Percentiles rank a stretch among this genome's conserved stretches.
These are phyloP conservation scores for Dermolepida albohirtum DNA, from an alignment of 2,888 invertebrate species.

Conservation along the genomic window DNA sequence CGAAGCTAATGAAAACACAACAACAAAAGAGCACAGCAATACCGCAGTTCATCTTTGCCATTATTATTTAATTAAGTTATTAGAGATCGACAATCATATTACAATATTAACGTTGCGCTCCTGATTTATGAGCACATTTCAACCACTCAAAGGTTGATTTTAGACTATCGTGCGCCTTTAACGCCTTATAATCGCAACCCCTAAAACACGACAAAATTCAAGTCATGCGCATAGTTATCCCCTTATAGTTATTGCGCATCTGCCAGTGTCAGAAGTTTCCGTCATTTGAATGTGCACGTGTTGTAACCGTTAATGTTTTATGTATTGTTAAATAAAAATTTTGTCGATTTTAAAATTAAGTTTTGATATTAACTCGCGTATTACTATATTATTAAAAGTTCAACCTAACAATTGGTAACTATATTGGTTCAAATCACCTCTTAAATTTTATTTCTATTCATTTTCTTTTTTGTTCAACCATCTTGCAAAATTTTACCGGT, in stretches of 20 bases:
- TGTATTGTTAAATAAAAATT: not conserved
- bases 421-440: conserved; percentile 10
- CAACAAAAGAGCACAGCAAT: conserved; percentile 49
- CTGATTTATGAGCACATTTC: conserved; percentile 18
- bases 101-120: conserved; percentile 21
- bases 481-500: conserved; percentile 22
- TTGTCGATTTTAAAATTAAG: conserved; percentile 2
- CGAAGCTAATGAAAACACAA: conserved; percentile 49
- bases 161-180: conserved; percentile 39
- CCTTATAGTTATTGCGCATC: conserved; percentile 26
- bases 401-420: conserved; percentile 13
- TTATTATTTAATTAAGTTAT: conserved; percentile 35
- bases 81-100: conserved; percentile 38
- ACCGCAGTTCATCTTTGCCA: conserved; percentile 47
- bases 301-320: conserved; percentile 39
- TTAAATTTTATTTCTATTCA: not conserved
- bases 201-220: conserved; percentile 34
- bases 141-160: conserved; percentile 34
- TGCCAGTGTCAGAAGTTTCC: conserved; percentile 14
- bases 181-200: conserved; percentile 35
- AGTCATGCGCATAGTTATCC: conserved; percentile 23
- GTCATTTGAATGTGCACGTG: conserved; percentile 43
- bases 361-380: conserved; percentile 12
- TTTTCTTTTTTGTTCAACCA: conserved; percentile 24
- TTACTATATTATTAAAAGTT: not conserved